Conservation (phyloP, 1,140 invertebrate species). For the Calephelis virginiensis region DNA sequence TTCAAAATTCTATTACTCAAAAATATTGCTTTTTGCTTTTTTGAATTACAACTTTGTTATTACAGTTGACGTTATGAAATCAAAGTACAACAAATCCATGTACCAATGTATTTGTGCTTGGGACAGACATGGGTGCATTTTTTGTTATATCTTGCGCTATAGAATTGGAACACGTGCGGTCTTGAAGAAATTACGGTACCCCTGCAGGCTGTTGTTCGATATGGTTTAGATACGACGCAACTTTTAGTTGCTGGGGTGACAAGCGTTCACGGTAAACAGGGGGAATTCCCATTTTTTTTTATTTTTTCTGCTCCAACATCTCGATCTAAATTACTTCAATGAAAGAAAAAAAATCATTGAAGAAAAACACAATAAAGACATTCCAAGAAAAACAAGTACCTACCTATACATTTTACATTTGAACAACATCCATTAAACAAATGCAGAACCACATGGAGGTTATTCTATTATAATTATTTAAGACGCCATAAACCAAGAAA, state of each 20-base stretch:
- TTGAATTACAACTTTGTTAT: neutral
- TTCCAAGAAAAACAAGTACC: too few species aligned
- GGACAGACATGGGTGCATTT: constrained; percentile 34
- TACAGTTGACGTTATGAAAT: constrained; percentile 8
- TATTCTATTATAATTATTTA: too few species aligned
- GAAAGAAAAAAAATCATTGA: too few species aligned
- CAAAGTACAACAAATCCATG: neutral
- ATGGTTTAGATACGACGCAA: constrained; percentile 51
- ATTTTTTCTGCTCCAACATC: too few species aligned
- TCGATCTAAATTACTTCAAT: too few species aligned
- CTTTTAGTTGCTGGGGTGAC: constrained; percentile 43
- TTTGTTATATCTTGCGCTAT: constrained; percentile 56
- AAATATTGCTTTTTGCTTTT: too few species aligned
- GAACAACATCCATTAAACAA: too few species aligned
- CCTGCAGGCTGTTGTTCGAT: constrained; percentile 39
- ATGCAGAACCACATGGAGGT: too few species aligned
- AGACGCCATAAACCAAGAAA: too few species aligned
- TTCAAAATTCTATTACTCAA: too few species aligned
- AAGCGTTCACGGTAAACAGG: neutral
- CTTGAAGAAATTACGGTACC: constrained; percentile 53
- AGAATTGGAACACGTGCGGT: constrained; percentile 57
- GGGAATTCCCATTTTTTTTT: neutral
- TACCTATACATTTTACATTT: too few species aligned
- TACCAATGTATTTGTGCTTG: constrained; percentile 5
- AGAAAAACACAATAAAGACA: too few species aligned